Conservation (phyloP, 2,888 invertebrate species). For the Cephonodes hylas region DNA sequence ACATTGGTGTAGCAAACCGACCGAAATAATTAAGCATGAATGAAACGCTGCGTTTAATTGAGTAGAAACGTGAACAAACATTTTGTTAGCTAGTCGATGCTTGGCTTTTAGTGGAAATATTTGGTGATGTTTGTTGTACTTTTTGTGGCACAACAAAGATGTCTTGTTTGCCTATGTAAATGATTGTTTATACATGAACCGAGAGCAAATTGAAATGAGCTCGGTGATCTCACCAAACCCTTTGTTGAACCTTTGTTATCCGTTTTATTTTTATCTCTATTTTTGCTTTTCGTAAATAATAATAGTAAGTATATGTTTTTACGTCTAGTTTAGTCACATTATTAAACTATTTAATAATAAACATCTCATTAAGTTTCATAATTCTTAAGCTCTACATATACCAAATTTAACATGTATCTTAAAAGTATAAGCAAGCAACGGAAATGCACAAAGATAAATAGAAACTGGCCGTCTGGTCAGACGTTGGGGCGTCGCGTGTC, state of each 20-base stretch:
- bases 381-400: no score
- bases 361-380: no score
- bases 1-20: constrained; percentile 45
- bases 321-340: no score
- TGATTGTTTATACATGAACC: constrained; percentile 6
- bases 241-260: neutral
- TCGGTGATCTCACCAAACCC: constrained; percentile 2
- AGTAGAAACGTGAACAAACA: constrained; percentile 73
- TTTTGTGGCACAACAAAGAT: constrained; percentile 5
- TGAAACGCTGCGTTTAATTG: constrained; percentile 76
- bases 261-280: neutral
- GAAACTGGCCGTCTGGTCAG: constrained; percentile 31
- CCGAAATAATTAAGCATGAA: constrained; percentile 72
- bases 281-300: neutral
- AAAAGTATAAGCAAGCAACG: neutral
- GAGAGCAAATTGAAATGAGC: constrained; percentile 6
- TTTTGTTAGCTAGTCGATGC: constrained; percentile 51
- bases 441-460: constrained; percentile 8
- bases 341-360: no score
- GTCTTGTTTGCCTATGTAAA: constrained; percentile 6
- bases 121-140: constrained; percentile 23
- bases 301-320: neutral
- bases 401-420: no score
- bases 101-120: constrained; percentile 41
- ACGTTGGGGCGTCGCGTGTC: constrained; percentile 49